Evolutionary conservation across 2,888 invertebrate genomes (phyloP), one percentile per base, ranked within the genome.

Genomic region (Calameuta idolon): DNA sequence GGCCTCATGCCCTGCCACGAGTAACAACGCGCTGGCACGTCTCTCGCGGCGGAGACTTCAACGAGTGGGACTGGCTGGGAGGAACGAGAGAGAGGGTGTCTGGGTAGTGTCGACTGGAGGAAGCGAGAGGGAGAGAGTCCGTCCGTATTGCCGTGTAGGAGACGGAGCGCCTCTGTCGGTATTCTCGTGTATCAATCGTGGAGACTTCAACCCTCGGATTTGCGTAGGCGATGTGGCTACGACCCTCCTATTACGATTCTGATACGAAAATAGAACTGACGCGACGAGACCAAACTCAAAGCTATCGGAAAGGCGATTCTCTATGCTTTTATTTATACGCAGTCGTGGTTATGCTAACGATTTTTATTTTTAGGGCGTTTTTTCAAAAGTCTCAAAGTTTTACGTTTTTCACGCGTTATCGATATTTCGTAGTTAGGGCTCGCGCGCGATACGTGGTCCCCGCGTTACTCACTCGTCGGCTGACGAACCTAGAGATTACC

Each of bases 21-120:
- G 23, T 12, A 34, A 71, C 23, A 37, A 79, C 74, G 75, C 75
- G 77, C 55, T 77, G 76, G 76, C 77, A 77, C 69, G 77, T 76
- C 75, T 78, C 78, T 11, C 69, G 55, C 34, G 75, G 31, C 75
- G 83, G 85, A 82, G 86, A 86, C 83, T 84, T 83, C 79, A 33
- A 86, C 78, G 85, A 79, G 77, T 33, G 81, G 69, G 75, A 76
- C 79, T 71, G 79, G 23, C 55, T 15, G 23, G 23, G 55, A 2
- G 55, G 55, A 55, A 23, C 55, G 55, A 40, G 23, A 40, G 40
- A 55, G 55, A 55, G 55, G 55, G 23, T 2, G 15, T 9, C 23
- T 55, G 55, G 55, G 0, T 55, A 55, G 1, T 0, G 0, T 23
- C 23, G 23, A 23, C 9, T 2, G 55, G 55, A 23, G 55, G 23